phyloP scores from a whole-genome alignment of 2,113 vertebrate genomes.

The Candoia aspera region DNA sequence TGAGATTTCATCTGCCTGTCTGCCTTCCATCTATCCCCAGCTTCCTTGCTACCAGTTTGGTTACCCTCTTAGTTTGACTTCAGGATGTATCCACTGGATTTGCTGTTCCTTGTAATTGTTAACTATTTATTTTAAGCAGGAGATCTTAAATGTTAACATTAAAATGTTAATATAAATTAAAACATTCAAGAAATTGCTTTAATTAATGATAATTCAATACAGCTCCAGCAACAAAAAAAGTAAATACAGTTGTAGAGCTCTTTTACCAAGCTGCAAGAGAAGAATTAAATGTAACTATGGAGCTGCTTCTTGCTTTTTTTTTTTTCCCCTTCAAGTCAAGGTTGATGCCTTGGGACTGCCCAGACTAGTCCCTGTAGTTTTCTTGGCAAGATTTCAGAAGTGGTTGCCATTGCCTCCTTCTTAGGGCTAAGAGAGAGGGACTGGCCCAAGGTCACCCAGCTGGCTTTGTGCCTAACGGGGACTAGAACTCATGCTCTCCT shows the following conservation, averaged over 20 bases:
- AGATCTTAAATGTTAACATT: neutral
- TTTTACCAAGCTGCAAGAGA: neutral
- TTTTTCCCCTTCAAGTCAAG: accelerated
- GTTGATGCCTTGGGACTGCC: neutral
- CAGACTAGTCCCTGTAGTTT: neutral
- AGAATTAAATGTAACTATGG: neutral
- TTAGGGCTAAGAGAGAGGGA: too few species aligned
- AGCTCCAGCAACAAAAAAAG: neutral
- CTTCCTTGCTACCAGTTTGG: neutral
- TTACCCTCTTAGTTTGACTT: neutral
- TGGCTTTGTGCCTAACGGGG: neutral
- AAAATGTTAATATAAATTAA: neutral
- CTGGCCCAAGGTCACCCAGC: neutral
- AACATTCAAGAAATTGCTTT: neutral
- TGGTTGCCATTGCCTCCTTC: too few species aligned
- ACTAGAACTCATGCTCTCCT: neutral
- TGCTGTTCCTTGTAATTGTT: neutral
- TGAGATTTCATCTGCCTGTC: neutral
- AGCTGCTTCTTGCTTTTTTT: neutral
- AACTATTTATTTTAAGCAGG: neutral
- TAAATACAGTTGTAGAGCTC: neutral
- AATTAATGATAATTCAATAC: neutral
- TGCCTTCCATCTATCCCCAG: neutral
- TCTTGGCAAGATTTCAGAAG: neutral
- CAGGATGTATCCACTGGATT: neutral